Evolutionary conservation across 2,113 vertebrate genomes (phyloP), one percentile per base, ranked within the genome.

Genomic region (Monopterus albus): DNA sequence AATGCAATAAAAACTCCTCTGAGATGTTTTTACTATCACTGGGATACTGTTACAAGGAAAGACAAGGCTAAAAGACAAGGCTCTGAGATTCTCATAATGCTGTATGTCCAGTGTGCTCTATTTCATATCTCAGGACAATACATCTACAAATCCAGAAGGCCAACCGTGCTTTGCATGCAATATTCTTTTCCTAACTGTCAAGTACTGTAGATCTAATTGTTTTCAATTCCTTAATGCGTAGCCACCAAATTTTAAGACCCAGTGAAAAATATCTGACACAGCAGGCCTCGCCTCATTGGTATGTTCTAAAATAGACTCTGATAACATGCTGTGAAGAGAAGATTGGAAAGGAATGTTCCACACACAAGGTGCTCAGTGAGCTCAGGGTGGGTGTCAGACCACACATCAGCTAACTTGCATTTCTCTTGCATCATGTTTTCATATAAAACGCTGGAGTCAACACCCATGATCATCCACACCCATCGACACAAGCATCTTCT

Each of bases 261-360:
- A 3, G 18, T 47, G 26, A 61, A 6, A 65, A 31, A 26, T 17
- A 7, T 21, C 33, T 12, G 49, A 35, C 43, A 2, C 13, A 26
- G 42, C 36, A 25, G 38, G n/a, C 17, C 62, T 28, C 17, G 35
- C 36, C 33, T 23, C 6, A n/a, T n/a, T n/a, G n/a, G n/a, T n/a
- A n/a, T n/a, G n/a, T n/a, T n/a, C n/a, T 40, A 86, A 85, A 90
- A 87, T 88, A 86, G 77, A 68, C 40, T 36, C 52, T 63, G 88
- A 86, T 78, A 86, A 82, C 49, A 39, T 9, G 53, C 56, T 79
- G 64, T 58, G 62, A 68, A 20, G 58, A 78, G 64, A 43, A 55
- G 66, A 88, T 68, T 82, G 79, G 59, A 82, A 15, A 82, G 73
- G 84, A 90, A 90, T 90, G 80, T 80, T 73, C 63, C 57, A 43